A percentile compares a stretch with the other conserved stretches of the same genome.
Conservation (phyloP, 2,797 vertebrate genomes). For the Sternarchorhynchus goeldii region DNA sequence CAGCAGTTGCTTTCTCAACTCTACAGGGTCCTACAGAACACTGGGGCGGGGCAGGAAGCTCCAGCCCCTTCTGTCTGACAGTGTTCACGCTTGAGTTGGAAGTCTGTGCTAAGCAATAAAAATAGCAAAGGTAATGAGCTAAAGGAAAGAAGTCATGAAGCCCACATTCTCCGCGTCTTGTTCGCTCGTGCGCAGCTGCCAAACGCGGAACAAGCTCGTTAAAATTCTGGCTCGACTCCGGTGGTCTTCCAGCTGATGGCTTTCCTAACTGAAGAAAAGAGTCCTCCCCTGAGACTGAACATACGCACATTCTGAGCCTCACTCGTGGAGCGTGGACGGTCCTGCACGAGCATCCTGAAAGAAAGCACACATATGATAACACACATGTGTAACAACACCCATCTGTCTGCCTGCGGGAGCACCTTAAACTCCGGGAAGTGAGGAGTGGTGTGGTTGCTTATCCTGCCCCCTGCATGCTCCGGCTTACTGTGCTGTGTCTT, state of each 20-base stretch:
- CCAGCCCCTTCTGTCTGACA: neutral
- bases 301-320: constrained; percentile 33
- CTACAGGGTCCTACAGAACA: neutral
- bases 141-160: constrained; percentile 45
- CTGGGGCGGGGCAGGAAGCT: neutral
- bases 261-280: constrained; percentile 44
- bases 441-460: neutral
- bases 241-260: constrained; percentile 27
- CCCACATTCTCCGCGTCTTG: constrained; percentile 28
- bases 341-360: neutral
- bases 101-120: constrained; percentile 15
- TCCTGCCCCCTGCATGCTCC: neutral
- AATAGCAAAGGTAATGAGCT: constrained; percentile 38
- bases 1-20: neutral
- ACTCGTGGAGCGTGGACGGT: no score
- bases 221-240: constrained; percentile 40
- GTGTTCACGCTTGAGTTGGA: neutral
- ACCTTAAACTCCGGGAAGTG: neutral
- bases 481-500: neutral
- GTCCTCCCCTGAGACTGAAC: constrained; percentile 47
- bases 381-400: constrained; percentile 9
- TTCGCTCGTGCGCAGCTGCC: constrained; percentile 21
- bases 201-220: constrained; percentile 47
- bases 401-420: constrained; percentile 1
- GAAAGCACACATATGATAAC: neutral